Percentiles rank a stretch among this genome's conserved stretches.
phyloP scores from a whole-genome alignment of 2,797 vertebrate genomes.

The Platalea minor region DNA sequence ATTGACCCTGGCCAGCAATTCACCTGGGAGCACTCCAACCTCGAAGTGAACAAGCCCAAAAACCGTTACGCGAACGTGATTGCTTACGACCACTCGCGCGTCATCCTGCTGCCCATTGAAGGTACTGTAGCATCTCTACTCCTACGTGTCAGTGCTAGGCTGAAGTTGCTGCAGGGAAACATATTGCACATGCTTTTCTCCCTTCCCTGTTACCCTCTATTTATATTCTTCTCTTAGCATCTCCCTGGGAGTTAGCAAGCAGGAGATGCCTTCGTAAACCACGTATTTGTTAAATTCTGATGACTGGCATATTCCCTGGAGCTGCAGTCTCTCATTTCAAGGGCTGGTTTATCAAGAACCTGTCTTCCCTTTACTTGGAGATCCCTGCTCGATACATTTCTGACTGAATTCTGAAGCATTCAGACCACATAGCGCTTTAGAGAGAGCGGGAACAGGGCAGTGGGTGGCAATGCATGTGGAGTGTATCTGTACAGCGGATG shows the following conservation, averaged over 20 bases:
- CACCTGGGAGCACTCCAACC: slow-evolving; percentile 98
- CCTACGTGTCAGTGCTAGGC: accelerated
- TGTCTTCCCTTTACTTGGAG: neutral
- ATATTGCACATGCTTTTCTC: accelerated
- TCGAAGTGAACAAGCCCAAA: slow-evolving; percentile 98
- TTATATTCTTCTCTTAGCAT: neutral
- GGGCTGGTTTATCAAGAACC: neutral
- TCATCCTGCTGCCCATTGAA: slow-evolving; percentile 94
- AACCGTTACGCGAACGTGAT: slow-evolving; percentile 98
- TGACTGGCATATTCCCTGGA: neutral
- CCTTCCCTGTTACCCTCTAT: neutral
- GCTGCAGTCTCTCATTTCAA: neutral
- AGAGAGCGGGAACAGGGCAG: neutral
- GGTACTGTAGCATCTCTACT: slow-evolving; percentile 68
- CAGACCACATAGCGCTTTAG: neutral
- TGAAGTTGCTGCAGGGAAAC: neutral
- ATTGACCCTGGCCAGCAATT: slow-evolving; percentile 99
- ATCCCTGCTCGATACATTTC: neutral
- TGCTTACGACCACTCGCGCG: slow-evolving; percentile 95
- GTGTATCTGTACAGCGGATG: accelerated
- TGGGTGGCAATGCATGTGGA: accelerated
- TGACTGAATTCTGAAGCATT: neutral
- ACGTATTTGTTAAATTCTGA: neutral
- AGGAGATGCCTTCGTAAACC: neutral
- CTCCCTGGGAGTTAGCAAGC: neutral